Conservation (phyloP, 2,888 invertebrate genomes). For the Therioaphis trifolii region DNA sequence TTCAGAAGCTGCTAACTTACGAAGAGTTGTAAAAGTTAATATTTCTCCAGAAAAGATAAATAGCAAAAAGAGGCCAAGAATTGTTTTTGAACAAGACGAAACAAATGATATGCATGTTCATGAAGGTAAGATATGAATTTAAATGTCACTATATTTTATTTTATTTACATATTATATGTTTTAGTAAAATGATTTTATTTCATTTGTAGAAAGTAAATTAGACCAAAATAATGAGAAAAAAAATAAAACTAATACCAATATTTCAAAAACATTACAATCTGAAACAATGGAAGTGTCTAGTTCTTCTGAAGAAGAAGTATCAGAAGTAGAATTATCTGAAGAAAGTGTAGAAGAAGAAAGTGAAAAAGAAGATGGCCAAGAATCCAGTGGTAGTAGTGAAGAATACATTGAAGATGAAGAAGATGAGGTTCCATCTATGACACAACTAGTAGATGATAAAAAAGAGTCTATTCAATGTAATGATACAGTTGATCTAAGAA, state of each 20-base stretch:
- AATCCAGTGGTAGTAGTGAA: slow-evolving; percentile 17
- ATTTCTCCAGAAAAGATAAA: slow-evolving; percentile 13
- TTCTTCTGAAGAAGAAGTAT: slow-evolving; percentile 38
- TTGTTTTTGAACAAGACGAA: slow-evolving; percentile 43
- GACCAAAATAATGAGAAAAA: background rate
- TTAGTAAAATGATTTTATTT: background rate
- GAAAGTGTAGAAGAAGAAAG: slow-evolving; percentile 51
- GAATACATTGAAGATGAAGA: slow-evolving; percentile 32
- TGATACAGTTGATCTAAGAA: slow-evolving; percentile 55
- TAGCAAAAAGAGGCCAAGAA: slow-evolving; percentile 52
- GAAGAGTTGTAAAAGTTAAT: slow-evolving; percentile 45
- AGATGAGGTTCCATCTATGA: background rate
- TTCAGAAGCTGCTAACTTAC: background rate
- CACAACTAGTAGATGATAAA: slow-evolving; percentile 26
- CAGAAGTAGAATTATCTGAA: slow-evolving; percentile 38
- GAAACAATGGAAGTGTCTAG: slow-evolving; percentile 42
- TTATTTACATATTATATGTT: background rate
- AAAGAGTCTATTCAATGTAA: slow-evolving; percentile 25
- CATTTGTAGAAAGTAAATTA: slow-evolving; percentile 18
- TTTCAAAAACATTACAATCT: slow-evolving; percentile 20
- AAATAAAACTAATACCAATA: background rate
- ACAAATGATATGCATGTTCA: background rate
- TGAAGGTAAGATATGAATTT: slow-evolving; percentile 34
- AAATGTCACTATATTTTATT: background rate
- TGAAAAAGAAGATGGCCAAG: slow-evolving; percentile 55